These are phyloP conservation scores for Thunnus thynnus DNA, from an alignment of 2,113 vertebrate genomes.

Conservation along the genomic window DNA sequence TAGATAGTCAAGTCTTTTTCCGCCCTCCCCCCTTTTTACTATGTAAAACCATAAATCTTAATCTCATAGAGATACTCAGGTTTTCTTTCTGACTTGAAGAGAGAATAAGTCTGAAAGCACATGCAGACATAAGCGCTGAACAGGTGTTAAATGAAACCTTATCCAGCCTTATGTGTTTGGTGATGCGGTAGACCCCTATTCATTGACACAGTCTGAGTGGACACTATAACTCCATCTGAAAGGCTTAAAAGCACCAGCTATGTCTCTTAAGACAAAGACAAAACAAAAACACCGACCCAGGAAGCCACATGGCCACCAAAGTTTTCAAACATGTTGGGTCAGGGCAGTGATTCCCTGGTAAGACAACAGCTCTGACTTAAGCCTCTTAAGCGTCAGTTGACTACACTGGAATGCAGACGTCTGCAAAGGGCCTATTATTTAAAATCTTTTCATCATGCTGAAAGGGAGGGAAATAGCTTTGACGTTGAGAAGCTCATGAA, in stretches of 20 bases:
- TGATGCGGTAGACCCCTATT: slow-evolving; percentile 43
- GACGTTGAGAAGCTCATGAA: slow-evolving; percentile 83
- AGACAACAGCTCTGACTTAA: slow-evolving; percentile 77
- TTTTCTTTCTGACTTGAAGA: slow-evolving; percentile 54
- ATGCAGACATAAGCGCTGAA: slow-evolving; percentile 33
- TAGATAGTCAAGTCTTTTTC: slow-evolving; percentile 68
- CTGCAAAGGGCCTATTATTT: slow-evolving; percentile 82
- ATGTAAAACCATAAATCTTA: slow-evolving; percentile 71
- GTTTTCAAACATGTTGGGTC: slow-evolving; percentile 57
- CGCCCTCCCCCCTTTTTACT: slow-evolving; percentile 52
- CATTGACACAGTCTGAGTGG: slow-evolving; percentile 33
- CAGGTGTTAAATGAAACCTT: slow-evolving; percentile 74
- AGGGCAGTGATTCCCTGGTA: slow-evolving; percentile 58
- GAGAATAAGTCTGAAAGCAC: slow-evolving; percentile 43
- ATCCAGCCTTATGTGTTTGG: slow-evolving; percentile 29
- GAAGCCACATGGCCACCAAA: slow-evolving; percentile 62
- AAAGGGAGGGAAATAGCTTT: slow-evolving; percentile 81
- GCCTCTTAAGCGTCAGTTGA: slow-evolving; percentile 75
- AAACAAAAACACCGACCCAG: slow-evolving; percentile 63
- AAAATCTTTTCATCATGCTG: slow-evolving; percentile 85
- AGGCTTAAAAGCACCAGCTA: slow-evolving; percentile 62
- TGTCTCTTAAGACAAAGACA: slow-evolving; percentile 64
- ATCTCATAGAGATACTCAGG: slow-evolving; percentile 66
- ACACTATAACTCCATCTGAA: slow-evolving; percentile 55
- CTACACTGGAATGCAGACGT: slow-evolving; percentile 82